Evolutionary conservation across 2,113 vertebrate genomes (phyloP), one percentile per base, ranked within the genome.

Genomic region (Silurus asotus): DNA sequence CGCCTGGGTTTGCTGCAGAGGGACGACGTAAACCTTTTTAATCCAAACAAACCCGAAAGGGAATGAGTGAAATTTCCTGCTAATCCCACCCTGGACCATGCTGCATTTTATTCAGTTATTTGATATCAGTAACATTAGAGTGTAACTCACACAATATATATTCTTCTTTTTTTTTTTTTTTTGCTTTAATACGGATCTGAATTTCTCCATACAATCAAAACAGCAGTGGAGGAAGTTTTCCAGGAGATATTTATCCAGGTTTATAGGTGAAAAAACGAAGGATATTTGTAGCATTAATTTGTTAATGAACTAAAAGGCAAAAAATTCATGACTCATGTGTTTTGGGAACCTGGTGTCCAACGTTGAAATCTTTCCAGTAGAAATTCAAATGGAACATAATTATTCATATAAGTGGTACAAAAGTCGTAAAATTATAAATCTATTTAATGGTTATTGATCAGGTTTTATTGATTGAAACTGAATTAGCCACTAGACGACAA

Each of bases 1-100:
- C 90, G 91, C 92, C 92, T 92, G 88, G 92, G 90, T 87, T 78
- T 91, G 88, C 86, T 85, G 90, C 70, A 23, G 19, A 45, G 7
- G 25, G 14, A 25, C 10, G 10, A 6, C 20, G 61, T 62, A 23
- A 67, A 37, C 15, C 28, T 3, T 28, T 67, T 67, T 45, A 69
- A 14, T 37, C 14, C 67, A 45, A 8, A 8, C 2, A 3, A 8
- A 8, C 28, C 67, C 67, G 8, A 45, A 8, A 70, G 4, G 28
- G 17, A 6, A 17, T 45, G 6, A 45, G 3, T 37, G 2, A 4
- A 65, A 28, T 17, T 70, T 45, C 8, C 4, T 37, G 8, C 8
- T 8, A 65, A 8, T n/a, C 23, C 62, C n/a, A 25, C 9, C 62
- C 4, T 28, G 25, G 65, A 49, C 45, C 0, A 20, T 49, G 8